A percentile compares a stretch with the other conserved stretches of the same genome.
phyloP scores from a whole-genome alignment of 2,888 invertebrate species.

The Polyommatus icarus region DNA sequence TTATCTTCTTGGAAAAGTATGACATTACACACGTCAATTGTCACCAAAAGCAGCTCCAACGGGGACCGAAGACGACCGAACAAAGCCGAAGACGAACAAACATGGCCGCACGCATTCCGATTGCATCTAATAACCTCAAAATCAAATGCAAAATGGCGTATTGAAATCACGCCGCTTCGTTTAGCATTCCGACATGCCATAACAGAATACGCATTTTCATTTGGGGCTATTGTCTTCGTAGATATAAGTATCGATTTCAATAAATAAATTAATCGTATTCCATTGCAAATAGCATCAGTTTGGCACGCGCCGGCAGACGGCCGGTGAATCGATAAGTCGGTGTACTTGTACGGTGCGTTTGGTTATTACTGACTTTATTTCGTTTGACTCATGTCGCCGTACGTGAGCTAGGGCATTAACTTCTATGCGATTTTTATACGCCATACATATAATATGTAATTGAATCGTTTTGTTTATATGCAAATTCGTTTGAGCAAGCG shows the following conservation, averaged over 20 bases:
- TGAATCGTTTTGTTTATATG: constrained; percentile 42
- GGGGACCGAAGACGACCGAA: constrained; percentile 63
- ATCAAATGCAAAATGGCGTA: constrained; percentile 78
- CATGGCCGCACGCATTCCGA: constrained; percentile 76
- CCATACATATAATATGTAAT: constrained; percentile 39
- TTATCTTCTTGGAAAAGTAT: constrained; percentile 67
- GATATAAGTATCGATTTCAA: constrained; percentile 81
- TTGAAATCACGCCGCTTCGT: constrained; percentile 76
- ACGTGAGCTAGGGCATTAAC: constrained; percentile 73
- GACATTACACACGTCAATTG: constrained; percentile 67
- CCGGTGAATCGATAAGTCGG: constrained; percentile 69
- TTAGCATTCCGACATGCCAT: constrained; percentile 78
- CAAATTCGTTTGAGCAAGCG: constrained; percentile 38
- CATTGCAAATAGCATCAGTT: constrained; percentile 71
- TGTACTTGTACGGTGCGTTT: constrained; percentile 60
- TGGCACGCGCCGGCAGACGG: constrained; percentile 74
- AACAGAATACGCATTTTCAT: constrained; percentile 77
- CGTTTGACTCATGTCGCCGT: constrained; percentile 69
- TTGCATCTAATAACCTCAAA: constrained; percentile 81
- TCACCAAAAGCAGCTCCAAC: constrained; percentile 58
- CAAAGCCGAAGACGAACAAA: constrained; percentile 65
- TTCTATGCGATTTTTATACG: constrained; percentile 61
- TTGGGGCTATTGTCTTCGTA: constrained; percentile 77
- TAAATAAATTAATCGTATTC: constrained; percentile 79
- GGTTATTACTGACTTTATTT: constrained; percentile 64